These are phyloP conservation scores for Heloderma charlesbogerti DNA, from an alignment of 2,113 vertebrate genomes.

Conservation along the genomic window DNA sequence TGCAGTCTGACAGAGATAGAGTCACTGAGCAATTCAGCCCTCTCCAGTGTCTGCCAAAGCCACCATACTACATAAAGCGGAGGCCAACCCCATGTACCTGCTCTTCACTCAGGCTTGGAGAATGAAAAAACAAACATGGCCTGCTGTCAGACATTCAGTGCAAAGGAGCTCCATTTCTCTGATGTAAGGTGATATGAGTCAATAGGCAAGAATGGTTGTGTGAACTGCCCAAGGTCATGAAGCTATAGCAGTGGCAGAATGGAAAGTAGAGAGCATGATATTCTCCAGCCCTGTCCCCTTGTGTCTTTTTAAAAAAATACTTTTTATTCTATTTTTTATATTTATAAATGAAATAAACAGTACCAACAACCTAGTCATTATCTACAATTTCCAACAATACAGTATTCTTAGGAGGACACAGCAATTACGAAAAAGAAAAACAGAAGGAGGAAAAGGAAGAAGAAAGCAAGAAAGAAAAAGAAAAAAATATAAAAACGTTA, in stretches of 20 bases:
- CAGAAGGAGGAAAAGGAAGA: too few species aligned
- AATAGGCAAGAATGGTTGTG: background rate
- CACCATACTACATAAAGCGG: slow-evolving; percentile 8
- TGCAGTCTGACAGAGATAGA: slow-evolving; percentile 38
- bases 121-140: background rate
- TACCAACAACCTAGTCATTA: too few species aligned
- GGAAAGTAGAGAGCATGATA: background rate
- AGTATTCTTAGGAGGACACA: too few species aligned
- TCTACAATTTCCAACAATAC: too few species aligned
- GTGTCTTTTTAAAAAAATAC: too few species aligned
- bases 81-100: background rate
- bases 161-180: background rate
- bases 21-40: slow-evolving; percentile 9
- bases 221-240: background rate
- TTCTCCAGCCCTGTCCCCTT: background rate
- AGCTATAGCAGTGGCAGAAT: background rate
- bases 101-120: slow-evolving; percentile 1
- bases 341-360: too few species aligned
- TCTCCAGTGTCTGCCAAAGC: background rate
- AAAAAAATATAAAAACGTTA: too few species aligned
- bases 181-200: background rate
- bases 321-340: too few species aligned
- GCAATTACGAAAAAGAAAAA: too few species aligned
- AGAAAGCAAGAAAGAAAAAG: too few species aligned
- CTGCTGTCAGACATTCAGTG: background rate